Conservation (phyloP, 2,888 invertebrate genomes). For the Stenichneumon culpator region DNA sequence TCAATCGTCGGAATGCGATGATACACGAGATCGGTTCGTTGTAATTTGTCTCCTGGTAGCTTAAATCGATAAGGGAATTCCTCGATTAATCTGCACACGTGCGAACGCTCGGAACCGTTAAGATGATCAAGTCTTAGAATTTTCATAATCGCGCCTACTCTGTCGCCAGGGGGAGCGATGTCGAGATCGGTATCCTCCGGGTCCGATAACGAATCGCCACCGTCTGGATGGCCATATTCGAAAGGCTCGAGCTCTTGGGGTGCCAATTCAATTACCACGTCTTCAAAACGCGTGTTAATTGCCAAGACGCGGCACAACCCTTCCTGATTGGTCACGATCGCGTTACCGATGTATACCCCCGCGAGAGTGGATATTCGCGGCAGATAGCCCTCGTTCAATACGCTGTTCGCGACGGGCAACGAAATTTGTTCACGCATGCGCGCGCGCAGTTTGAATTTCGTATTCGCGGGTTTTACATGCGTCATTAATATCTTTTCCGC, state of each 20-base stretch:
- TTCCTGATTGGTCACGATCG: background rate
- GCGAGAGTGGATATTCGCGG: background rate
- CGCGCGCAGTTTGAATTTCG: too few relatives aligned
- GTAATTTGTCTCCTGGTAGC: too few relatives aligned
- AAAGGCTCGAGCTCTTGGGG: conserved; percentile 17
- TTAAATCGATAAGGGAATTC: conserved; percentile 34
- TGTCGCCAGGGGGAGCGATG: background rate
- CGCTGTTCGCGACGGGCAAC: too few relatives aligned
- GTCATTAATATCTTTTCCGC: too few relatives aligned
- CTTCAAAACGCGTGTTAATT: background rate
- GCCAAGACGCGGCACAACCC: background rate
- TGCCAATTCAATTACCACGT: background rate
- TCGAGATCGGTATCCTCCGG: background rate
- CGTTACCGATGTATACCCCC: too few relatives aligned
- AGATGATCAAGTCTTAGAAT: conserved; percentile 41
- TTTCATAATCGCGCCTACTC: conserved; percentile 15
- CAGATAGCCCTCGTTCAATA: conserved; percentile 2
- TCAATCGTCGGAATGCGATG: too few relatives aligned
- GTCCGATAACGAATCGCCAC: background rate
- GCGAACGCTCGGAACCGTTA: conserved; percentile 36
- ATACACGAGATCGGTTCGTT: too few relatives aligned
- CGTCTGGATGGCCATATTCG: background rate
- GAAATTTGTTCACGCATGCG: too few relatives aligned
- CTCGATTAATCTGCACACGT: conserved; percentile 1
- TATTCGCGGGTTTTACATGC: too few relatives aligned